Evolutionary conservation across 1,140 invertebrate species (phyloP), one percentile per base, ranked within the genome.

Genomic region (Calliphora vicina): DNA sequence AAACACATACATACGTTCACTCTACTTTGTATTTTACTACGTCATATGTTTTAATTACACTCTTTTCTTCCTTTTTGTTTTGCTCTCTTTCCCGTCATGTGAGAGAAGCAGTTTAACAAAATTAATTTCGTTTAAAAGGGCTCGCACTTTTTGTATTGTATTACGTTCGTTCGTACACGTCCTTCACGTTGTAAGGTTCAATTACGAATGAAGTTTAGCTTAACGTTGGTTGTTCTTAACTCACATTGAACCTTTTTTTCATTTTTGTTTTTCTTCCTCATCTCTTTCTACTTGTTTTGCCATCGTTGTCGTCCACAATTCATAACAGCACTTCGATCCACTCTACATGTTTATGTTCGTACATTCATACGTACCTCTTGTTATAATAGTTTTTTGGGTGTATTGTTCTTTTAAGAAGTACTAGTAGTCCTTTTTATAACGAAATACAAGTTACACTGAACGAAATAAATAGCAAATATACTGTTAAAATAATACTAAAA

Each of bases 151-250:
- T n/a, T n/a, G n/a, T 81, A 13, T 35, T 82, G 42, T 61, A 35
- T 80, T 10, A 15, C 26, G 27, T 42, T 80, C 27, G 2, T 25
- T n/a, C 42, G 81, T 73, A 13, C 84, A 89, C 88, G 88, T 89
- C 88, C 88, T 89, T 88, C 86, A 84, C 86, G 86, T 85, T 87
- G 88, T 86, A 89, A 87, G 88, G 86, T 86, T 87, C 85, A 89
- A 85, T 84, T 87, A 84, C 86, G 87, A 89, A 89, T 89, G 88
- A 81, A 81, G 80, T 71, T 81, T 35, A 29, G 80, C 15, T 23
- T 81, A 25, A 23, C 80, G 80, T 81, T 81, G 80, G 15, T n/a
- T 12, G 74, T 78, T 78, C 74, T 43, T 43, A 78, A 43, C 74
- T 25, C 35, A 26, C 42, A 45, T 25, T 78, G 74, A 78, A 78